Base-by-base conservation (phyloP, 2,113 vertebrate genomes). In the Phoenicopterus ruber region DNA sequence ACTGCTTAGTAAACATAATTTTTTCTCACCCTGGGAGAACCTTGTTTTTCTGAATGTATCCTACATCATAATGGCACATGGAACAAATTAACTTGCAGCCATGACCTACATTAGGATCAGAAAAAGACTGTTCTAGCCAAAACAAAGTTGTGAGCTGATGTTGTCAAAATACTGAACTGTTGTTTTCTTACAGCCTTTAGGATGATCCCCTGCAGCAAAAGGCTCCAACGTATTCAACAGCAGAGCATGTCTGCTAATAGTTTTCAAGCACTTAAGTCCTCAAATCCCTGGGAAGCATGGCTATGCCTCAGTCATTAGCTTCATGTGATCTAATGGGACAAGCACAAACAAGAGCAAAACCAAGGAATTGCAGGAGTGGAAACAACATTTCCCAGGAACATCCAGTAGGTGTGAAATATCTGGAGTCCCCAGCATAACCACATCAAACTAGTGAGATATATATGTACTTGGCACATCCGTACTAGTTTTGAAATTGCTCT, bases 1-100 rank as follows among this genome's bases (percentile, higher is more conserved):
- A 87, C 65, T 91, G 70, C 81, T 94, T 92, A 85, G 67, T 89
- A 84, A 95, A 94, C 86, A 91, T 28, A 63, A 32, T 90, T 96
- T 82, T 89, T 85, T 62, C 86, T 89, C 81, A 85, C 89, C 74
- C 93, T 70, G 88, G 62, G 89, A 96, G 80, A 95, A 86, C 42
- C 25, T 42, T 79, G 70, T 34, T 94, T 91, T 87, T 85, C 89
- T 80, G n/a, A 76, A 61, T 69, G 70, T 49, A 80, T 86, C 85
- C 72, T 92, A 67, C 92, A 93, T 85, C 86, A 82, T 82, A 79
- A 91, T 32, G 34, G 91, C 96, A 96, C 88, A 97, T 96, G 90
- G 96, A 97, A 96, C 49, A 85, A 89, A 95, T 97, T 97, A 95
- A 94, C 81, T 94, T 54, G 54, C 93, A 94, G 77, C 78, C 76